These are phyloP conservation scores for Riptortus pedestris DNA, from an alignment of 1,140 invertebrate genomes.

Conservation along the genomic window DNA sequence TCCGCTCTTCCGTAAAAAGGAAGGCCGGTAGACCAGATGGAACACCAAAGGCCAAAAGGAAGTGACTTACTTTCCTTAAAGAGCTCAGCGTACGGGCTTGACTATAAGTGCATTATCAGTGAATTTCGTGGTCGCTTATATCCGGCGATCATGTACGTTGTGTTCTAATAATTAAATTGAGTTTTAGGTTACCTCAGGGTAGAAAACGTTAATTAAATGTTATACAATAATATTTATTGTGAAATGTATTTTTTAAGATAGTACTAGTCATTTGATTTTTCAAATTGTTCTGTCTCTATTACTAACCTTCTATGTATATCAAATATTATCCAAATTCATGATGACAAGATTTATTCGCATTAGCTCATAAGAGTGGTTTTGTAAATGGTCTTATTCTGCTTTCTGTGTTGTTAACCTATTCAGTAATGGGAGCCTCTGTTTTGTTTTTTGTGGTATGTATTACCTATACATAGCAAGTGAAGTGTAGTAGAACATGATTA, in stretches of 20 bases:
- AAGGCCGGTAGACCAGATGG: conserved; percentile 36
- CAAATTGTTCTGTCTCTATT: background rate
- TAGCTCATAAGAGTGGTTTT: too few relatives aligned
- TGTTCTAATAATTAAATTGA: background rate
- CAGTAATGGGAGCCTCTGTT: too few relatives aligned
- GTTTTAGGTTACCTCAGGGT: background rate
- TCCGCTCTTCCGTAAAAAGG: conserved; percentile 47
- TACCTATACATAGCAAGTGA: too few relatives aligned
- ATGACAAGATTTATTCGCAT: too few relatives aligned
- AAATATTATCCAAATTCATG: background rate
- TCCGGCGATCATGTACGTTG: background rate
- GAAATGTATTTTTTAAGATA: conserved; percentile 7
- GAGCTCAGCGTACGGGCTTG: background rate
- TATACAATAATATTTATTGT: conserved; percentile 1
- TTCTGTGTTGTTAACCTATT: too few relatives aligned
- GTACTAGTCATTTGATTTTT: conserved; percentile 8
- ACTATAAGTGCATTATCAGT: background rate
- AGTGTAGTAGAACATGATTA: too few relatives aligned
- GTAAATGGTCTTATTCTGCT: too few relatives aligned
- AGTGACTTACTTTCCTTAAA: conserved; percentile 19
- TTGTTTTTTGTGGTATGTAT: too few relatives aligned
- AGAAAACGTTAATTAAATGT: conserved; percentile 6
- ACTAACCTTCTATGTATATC: background rate
- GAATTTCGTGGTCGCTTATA: background rate
- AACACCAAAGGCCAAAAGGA: conserved; percentile 30